Conservation (phyloP, 2,888 invertebrate genomes). For the Allacma fusca region DNA sequence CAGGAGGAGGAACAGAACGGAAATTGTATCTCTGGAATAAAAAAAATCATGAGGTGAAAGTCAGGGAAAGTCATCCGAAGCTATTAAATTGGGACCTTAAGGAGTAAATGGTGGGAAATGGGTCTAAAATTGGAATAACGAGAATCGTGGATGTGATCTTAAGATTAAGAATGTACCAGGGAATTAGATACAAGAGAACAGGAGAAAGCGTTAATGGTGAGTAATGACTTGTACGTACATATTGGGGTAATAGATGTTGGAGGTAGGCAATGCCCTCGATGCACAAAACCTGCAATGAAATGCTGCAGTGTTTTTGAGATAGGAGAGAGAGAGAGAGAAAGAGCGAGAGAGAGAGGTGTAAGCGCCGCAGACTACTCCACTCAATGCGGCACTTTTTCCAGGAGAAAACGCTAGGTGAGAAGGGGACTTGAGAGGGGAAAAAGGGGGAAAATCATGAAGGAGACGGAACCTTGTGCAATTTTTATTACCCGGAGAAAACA, state of each 20-base stretch:
- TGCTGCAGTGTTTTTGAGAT: slow-evolving; percentile 26
- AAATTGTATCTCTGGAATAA: no score
- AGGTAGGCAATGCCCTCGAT: slow-evolving; percentile 25
- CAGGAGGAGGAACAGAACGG: no score
- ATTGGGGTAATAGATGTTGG: background rate
- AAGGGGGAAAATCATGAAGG: no score
- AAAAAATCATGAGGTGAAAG: no score
- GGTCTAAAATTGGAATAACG: background rate
- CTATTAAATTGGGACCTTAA: no score
- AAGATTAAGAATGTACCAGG: background rate
- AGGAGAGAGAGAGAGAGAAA: background rate
- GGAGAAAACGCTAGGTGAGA: background rate
- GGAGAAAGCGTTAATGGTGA: background rate
- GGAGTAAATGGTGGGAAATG: no score
- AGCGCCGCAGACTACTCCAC: background rate
- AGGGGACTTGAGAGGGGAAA: no score
- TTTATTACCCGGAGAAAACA: no score
- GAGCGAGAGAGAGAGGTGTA: background rate
- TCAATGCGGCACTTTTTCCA: slow-evolving; percentile 5
- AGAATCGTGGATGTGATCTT: background rate
- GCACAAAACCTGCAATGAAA: slow-evolving; percentile 40
- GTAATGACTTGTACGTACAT: background rate
- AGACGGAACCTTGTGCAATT: no score
- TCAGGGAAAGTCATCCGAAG: no score
- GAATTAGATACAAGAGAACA: background rate